These are phyloP conservation scores for Brenthis daphne DNA, from an alignment of 2,888 invertebrate genomes.

Conservation along the genomic window DNA sequence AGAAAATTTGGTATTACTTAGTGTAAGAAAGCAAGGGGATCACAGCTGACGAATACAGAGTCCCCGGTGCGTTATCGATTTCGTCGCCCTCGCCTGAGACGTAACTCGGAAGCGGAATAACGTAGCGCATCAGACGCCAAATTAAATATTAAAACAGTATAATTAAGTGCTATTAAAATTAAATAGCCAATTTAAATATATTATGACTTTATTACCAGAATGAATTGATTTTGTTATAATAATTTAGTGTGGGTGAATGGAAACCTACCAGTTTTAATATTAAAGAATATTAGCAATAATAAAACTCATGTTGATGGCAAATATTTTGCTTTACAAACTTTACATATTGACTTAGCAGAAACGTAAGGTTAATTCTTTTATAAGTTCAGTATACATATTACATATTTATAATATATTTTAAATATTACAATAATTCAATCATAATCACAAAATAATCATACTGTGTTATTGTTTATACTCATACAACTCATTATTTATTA, in stretches of 20 bases:
- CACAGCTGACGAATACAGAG: constrained; percentile 30
- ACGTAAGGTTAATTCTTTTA: too few relatives aligned
- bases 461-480: too few relatives aligned
- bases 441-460: too few relatives aligned
- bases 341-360: too few relatives aligned
- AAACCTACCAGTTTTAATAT: too few relatives aligned
- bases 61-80: constrained; percentile 32
- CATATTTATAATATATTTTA: too few relatives aligned
- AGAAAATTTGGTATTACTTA: not conserved
- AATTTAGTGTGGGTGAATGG: not conserved
- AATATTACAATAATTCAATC: too few relatives aligned
- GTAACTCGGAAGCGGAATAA: constrained; percentile 21
- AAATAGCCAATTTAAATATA: constrained; percentile 1
- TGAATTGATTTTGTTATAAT: constrained; percentile 8
- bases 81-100: constrained; percentile 25
- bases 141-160: constrained; percentile 28
- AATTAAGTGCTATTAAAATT: constrained; percentile 2
- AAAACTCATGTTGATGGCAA: too few relatives aligned
- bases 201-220: not conserved
- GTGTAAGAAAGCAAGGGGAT: constrained; percentile 28
- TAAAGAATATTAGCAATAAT: too few relatives aligned
- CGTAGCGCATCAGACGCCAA: constrained; percentile 26
- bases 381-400: too few relatives aligned
- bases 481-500: too few relatives aligned
- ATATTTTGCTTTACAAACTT: too few relatives aligned